Evolutionary conservation across 2,888 invertebrate genomes (phyloP).

Genomic region (Notocelia uddmanniana): DNA sequence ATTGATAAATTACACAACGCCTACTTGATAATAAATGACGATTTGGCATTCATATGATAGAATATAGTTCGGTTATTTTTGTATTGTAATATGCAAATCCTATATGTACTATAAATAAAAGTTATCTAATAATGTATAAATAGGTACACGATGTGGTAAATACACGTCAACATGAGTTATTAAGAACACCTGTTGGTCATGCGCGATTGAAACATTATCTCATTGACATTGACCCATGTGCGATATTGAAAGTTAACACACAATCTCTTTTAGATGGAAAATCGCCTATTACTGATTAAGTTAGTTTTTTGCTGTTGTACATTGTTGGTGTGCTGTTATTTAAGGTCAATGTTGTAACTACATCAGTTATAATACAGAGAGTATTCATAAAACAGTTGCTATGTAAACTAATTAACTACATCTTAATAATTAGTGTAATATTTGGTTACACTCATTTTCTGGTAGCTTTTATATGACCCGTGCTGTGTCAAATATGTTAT

Average conservation of each 20-base stretch:
- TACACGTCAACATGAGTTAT: conserved; percentile 16
- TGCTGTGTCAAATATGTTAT: too few relatives aligned
- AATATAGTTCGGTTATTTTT: not conserved
- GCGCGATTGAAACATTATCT: conserved; percentile 32
- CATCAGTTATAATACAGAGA: too few relatives aligned
- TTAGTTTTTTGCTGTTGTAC: not conserved
- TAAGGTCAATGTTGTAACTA: not conserved
- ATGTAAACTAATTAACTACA: too few relatives aligned
- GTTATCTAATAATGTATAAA: conserved; percentile 27
- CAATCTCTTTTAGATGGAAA: conserved; percentile 25
- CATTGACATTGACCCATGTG: conserved; percentile 40
- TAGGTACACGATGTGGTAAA: conserved; percentile 19
- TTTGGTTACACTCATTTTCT: not conserved
- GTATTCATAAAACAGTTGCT: too few relatives aligned
- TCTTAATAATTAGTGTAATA: not conserved
- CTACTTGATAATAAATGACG: conserved; percentile 2
- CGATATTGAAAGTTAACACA: conserved; percentile 22
- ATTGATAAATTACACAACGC: conserved; percentile 6
- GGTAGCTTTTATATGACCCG: too few relatives aligned
- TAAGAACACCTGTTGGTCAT: conserved; percentile 23
- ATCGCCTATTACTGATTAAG: conserved; percentile 8
- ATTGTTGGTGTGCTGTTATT: not conserved
- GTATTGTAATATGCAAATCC: not conserved
- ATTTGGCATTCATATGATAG: not conserved
- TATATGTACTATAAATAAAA: not conserved